phyloP scores from a whole-genome alignment of 2,888 invertebrate species.

The Mesorhabditis belari region DNA sequence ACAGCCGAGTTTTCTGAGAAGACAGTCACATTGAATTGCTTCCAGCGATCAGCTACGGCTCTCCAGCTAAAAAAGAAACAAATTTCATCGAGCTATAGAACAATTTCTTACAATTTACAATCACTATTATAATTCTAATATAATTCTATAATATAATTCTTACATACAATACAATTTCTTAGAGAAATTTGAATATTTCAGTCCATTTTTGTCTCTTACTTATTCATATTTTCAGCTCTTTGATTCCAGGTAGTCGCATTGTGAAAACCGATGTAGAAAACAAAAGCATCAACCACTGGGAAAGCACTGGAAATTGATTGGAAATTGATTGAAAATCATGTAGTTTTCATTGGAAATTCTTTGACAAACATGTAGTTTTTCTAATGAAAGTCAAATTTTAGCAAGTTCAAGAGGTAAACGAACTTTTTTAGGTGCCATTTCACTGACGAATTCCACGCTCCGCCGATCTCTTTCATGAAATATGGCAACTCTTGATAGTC shows the following conservation, averaged over 20 bases:
- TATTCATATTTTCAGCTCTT: constrained; percentile 15
- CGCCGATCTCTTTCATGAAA: constrained; percentile 4
- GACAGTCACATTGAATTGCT: constrained; percentile 22
- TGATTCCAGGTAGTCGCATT: constrained; percentile 18
- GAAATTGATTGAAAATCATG: not conserved
- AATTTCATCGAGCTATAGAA: too few species aligned
- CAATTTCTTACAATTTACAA: too few species aligned
- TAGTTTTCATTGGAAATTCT: not conserved
- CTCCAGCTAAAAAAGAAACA: constrained; percentile 13
- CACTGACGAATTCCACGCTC: constrained; percentile 7
- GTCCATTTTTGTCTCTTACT: not conserved
- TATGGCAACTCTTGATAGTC: constrained; percentile 8
- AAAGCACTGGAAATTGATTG: too few species aligned
- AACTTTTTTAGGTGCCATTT: constrained; percentile 13
- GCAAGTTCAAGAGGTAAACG: not conserved
- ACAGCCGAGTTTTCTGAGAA: constrained; percentile 17
- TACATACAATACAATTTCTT: too few species aligned
- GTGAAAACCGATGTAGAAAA: constrained; percentile 15
- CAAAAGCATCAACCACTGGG: constrained; percentile 10
- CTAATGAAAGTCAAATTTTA: not conserved
- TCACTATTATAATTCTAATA: too few species aligned
- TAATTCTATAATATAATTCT: too few species aligned
- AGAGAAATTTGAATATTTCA: not conserved
- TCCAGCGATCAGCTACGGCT: constrained; percentile 10
- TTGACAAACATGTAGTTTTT: not conserved